Base-by-base conservation (phyloP, 2,888 invertebrate species). In the Lasioglossum marginatum region DNA sequence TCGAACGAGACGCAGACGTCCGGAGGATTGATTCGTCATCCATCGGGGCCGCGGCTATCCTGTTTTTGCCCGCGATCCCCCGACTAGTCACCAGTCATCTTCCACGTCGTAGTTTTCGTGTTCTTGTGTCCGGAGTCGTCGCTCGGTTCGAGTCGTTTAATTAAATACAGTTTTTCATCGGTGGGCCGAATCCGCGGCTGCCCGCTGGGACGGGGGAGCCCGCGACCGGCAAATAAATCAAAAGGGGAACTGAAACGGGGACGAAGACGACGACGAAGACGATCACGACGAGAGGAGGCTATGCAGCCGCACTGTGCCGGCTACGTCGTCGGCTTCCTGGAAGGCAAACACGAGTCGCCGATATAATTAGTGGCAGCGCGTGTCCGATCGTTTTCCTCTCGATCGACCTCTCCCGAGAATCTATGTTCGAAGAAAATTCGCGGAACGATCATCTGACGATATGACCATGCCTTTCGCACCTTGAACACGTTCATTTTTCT, bases 311-410 rank as follows among this genome's bases (percentile, higher is more conserved):
- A 19, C 52, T 52, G 52, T 23, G 52, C 52, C 16, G 27, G 84
- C 91, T 91, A 92, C 52, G 52, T 52, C 93, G 91, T 92, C 89
- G 89, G 85, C 88, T 95, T 95, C 95, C 91, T 85, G 91, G 94
- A 95, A 95, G 89, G 82, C 87, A 90, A 93, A 93, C 91, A 91
- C 91, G 89, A 90, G 88, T 92, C 89, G 91, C 87, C 90, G 93
- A 93, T 94, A 93, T 94, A 94, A 94, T 94, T 94, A 94, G 94
- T 93, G 91, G 91, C 14, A 88, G 92, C 91, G 92, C 93, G 93
- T 93, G 93, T 93, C 92, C 81, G 85, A 87, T 87, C 86, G 89
- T 90, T 86, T 87, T 82, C 83, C 80, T 77, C 66, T 72, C 72
- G 74, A 72, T 77, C 60, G 60, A 57, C 77, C 82, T 19, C 74